Evolutionary conservation across 1,140 invertebrate genomes (phyloP).

Genomic region (Atta cephalotes): DNA sequence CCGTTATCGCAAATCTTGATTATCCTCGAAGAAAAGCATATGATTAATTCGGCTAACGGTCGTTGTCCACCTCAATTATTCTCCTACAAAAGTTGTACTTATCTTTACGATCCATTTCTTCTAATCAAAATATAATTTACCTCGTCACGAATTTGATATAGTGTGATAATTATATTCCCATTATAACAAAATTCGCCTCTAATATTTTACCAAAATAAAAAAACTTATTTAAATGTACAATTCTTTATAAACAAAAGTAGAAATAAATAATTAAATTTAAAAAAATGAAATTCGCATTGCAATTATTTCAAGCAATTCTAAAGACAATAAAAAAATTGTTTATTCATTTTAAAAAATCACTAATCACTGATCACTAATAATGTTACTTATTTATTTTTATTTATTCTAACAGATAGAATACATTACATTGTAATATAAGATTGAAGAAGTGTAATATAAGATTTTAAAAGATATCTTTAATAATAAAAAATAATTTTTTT

Average conservation of each 20-base stretch:
- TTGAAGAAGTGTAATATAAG: background rate
- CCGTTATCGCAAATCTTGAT: constrained; percentile 51
- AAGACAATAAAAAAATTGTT: background rate
- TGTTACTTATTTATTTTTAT: background rate
- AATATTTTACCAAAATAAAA: background rate
- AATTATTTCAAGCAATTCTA: constrained; percentile 8
- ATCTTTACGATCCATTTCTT: constrained; percentile 23
- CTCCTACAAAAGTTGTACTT: constrained; percentile 17
- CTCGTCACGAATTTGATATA: constrained; percentile 7
- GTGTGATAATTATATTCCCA: constrained; percentile 12
- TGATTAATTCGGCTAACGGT: constrained; percentile 50
- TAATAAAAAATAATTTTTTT: background rate
- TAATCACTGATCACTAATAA: too few relatives aligned
- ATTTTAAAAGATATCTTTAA: background rate
- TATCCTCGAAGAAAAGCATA: constrained; percentile 41
- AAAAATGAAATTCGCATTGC: background rate
- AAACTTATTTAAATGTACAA: background rate
- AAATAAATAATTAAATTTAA: background rate
- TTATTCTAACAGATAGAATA: background rate
- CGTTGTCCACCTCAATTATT: constrained; percentile 47
- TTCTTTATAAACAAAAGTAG: constrained; percentile 12
- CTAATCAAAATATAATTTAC: constrained; percentile 24
- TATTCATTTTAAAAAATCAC: background rate
- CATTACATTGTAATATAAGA: background rate
- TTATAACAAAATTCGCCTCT: background rate